phyloP scores from a whole-genome alignment of 2,113 vertebrate species.

The Mellivora capensis region DNA sequence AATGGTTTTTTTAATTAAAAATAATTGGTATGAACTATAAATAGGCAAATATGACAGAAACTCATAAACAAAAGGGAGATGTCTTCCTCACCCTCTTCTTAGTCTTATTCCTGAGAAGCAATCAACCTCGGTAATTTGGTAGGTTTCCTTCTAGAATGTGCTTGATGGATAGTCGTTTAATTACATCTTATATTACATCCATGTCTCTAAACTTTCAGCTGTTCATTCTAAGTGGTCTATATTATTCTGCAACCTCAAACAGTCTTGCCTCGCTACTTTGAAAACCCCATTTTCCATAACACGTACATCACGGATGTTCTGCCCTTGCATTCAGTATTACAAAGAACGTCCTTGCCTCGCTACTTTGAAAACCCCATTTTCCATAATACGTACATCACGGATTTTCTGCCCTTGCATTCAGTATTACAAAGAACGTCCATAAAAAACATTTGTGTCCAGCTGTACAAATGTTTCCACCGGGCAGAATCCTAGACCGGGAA shows the following conservation, averaged over 20 bases:
- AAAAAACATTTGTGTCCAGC: not conserved
- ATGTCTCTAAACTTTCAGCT: not conserved
- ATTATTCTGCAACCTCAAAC: not conserved
- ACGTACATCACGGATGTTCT: not conserved
- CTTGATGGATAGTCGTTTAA: too few species aligned
- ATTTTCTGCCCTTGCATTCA: not conserved
- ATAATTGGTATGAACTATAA: not conserved
- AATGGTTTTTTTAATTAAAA: not conserved
- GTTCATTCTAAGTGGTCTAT: not conserved
- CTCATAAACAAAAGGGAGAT: not conserved
- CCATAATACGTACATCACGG: rapidly evolving
- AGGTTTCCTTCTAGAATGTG: not conserved
- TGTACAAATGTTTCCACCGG: rapidly evolving
- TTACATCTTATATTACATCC: rapidly evolving
- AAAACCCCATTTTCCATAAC: not conserved
- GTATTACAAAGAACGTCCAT: too few species aligned
- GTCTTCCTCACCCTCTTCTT: not conserved
- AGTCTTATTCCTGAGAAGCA: not conserved
- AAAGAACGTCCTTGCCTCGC: not conserved
- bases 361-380: not conserved
- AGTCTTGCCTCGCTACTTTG: not conserved
- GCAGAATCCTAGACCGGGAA: not conserved
- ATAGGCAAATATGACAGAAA: not conserved
- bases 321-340: rapidly evolving
- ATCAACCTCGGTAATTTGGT: not conserved